Evolutionary conservation across 2,888 invertebrate genomes (phyloP), one percentile per base, ranked within the genome.

Genomic region (Drosophila nigricruria): DNA sequence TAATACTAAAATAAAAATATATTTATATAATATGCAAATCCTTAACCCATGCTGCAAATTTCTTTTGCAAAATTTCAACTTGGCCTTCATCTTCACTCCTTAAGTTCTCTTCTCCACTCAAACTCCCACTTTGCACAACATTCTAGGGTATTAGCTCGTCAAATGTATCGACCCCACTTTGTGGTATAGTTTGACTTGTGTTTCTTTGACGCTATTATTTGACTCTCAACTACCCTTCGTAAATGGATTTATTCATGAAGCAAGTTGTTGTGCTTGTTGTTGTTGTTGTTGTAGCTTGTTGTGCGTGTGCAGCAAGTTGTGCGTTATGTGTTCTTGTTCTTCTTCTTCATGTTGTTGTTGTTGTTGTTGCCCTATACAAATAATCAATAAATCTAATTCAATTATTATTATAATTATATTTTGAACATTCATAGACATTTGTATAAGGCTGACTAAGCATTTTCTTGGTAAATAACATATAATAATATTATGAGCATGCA

Each of bases 381-480:
- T 90, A 88, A 88, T 88, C 90, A 88, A 88, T 88, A 88, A 88
- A 89, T 90, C 87, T 90, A 90, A 88, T 88, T 88, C 87, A 88
- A 88, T 88, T 88, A 90, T 88, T 90, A 89, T 88, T 90, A 87
- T 88, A 87, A 87, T 87, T 87, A 87, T 87, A 89, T 90, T 88
- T 90, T 89, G 87, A 89, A 85, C 87, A 89, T 87, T 89, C 87
- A 86, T 81, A 87, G 90, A 87, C 89, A 86, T 90, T 87, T 88
- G 83, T 87, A 90, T 90, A 87, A 90, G 90, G 79, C 89, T 86
- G 90, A 90, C 86, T 87, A 87, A 87, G 86, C 86, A 87, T 82
- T 87, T 87, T 87, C 86, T 90, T 87, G 81, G 89, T 90, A 87
- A 90, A 87, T 90, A 84, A 89, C 85, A 89, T 88, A 84, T 89